Base-by-base conservation (phyloP, 2,113 vertebrate species). In the Siniperca chuatsi region DNA sequence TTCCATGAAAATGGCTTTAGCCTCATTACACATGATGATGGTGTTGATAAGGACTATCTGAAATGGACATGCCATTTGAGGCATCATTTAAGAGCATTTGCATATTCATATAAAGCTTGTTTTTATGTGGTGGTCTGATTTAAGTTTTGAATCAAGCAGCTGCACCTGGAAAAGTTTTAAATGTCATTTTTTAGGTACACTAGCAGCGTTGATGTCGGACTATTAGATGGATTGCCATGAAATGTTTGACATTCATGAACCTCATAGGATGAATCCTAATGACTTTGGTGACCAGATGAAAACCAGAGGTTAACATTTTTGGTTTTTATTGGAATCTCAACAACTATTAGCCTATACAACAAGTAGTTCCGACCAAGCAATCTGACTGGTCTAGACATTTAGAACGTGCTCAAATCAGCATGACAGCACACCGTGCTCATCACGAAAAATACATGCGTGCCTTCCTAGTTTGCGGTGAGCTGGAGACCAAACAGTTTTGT, bases 21-120 rank as follows among this genome's bases (percentile, higher is more conserved):
- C 70, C 78, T 86, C 77, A 89, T 92, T 90, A 82, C 46, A 69
- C 57, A 77, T 85, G 78, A 87, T 89, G 86, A 88, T 89, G 65
- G 25, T 6, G 54, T 58, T 83, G 70, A 79, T 78, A 70, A 88
- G 80, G 78, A 79, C 79, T 16, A 16, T 79, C 42, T 79, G 64
- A 82, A 90, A 88, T 66, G 64, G 48, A 54, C 35, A 21, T 81
- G 86, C 84, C 79, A 89, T 92, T 90, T 78, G 79, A 25, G 40
- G 15, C 55, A 75, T 74, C 40, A 55, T 44, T 85, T 61, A 86
- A 25, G 1, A 55, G 23, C 58, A 87, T 84, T 80, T 92, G 35
- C 78, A 92, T 92, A 35, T 83, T 81, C 15, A 76, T 25, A 23
- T 18, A n/a, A 57, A 60, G 15, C 10, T 40, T 83, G n/a, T 55